Percentiles rank a stretch among this genome's conserved stretches.
Evolutionary conservation across 2,797 vertebrate species (phyloP).

Genomic region (Pipistrellus pygmaeus): DNA sequence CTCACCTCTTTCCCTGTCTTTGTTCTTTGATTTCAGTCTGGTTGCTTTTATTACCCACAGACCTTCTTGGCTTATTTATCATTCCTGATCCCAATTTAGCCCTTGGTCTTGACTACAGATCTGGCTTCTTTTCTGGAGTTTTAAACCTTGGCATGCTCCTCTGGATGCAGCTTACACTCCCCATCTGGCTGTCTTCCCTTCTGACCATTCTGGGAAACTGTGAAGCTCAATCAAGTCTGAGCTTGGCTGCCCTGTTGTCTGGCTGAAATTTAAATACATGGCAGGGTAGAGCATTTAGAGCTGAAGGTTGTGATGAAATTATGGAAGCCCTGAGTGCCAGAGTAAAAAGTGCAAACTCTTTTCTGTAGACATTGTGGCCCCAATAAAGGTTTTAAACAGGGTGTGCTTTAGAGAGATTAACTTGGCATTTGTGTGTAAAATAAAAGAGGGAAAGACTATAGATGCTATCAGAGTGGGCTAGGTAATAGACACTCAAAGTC

Average conservation of each 20-base stretch:
- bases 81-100: slow-evolving; percentile 47
- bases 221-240: slow-evolving; percentile 19
- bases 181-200: slow-evolving; percentile 63
- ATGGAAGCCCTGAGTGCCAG: neutral
- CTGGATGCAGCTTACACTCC: slow-evolving; percentile 6
- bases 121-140: slow-evolving; percentile 8
- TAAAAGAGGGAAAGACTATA: neutral
- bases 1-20: neutral
- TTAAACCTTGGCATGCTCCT: slow-evolving; percentile 66
- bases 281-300: neutral
- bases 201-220: slow-evolving; percentile 65
- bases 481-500: neutral
- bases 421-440: slow-evolving; percentile 22
- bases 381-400: neutral
- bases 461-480: neutral
- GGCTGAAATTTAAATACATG: slow-evolving; percentile 51
- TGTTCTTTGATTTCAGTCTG: neutral
- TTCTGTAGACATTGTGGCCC: neutral
- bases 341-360: neutral
- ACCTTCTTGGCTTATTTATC: slow-evolving; percentile 13
- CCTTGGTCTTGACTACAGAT: slow-evolving; percentile 44
- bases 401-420: slow-evolving; percentile 8
- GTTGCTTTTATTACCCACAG: slow-evolving; percentile 12
- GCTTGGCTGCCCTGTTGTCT: slow-evolving; percentile 6
- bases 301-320: neutral